These are phyloP conservation scores for Prionailurus viverrinus DNA, from an alignment of 2,113 vertebrate genomes.

Conservation along the genomic window DNA sequence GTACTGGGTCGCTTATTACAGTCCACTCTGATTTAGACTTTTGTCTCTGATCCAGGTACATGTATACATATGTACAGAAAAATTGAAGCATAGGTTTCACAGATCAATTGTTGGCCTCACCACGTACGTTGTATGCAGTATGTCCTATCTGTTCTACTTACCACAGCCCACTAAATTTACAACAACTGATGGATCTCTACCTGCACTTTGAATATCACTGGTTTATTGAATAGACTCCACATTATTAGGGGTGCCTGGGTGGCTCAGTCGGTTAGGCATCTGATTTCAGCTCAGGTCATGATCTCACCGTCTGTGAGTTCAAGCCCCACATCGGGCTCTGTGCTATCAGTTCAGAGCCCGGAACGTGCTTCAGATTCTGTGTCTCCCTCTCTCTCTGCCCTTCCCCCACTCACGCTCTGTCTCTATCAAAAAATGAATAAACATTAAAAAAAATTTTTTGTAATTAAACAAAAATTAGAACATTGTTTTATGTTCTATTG, in stretches of 20 bases:
- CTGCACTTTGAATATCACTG: constrained; percentile 25
- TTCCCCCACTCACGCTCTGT: no score
- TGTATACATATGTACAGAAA: neutral
- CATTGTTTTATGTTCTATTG: neutral
- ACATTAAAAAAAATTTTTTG: no score
- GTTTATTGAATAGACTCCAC: neutral
- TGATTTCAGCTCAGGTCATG: no score
- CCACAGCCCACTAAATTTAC: neutral
- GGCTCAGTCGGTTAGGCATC: no score
- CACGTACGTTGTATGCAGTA: neutral
- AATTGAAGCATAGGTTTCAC: neutral
- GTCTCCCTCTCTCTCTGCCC: no score
- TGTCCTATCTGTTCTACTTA: neutral
- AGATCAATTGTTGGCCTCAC: neutral
- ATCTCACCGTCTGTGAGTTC: no score
- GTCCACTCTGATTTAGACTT: neutral
- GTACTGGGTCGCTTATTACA: neutral
- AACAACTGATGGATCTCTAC: neutral
- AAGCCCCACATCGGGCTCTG: no score
- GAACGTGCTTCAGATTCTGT: no score
- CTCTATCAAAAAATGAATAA: no score
- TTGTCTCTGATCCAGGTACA: neutral
- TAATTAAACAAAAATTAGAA: neutral
- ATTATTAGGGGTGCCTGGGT: no score
- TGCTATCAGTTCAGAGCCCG: no score